These are phyloP conservation scores for Laterallus jamaicensis DNA, from an alignment of 2,113 vertebrate genomes.

Conservation along the genomic window DNA sequence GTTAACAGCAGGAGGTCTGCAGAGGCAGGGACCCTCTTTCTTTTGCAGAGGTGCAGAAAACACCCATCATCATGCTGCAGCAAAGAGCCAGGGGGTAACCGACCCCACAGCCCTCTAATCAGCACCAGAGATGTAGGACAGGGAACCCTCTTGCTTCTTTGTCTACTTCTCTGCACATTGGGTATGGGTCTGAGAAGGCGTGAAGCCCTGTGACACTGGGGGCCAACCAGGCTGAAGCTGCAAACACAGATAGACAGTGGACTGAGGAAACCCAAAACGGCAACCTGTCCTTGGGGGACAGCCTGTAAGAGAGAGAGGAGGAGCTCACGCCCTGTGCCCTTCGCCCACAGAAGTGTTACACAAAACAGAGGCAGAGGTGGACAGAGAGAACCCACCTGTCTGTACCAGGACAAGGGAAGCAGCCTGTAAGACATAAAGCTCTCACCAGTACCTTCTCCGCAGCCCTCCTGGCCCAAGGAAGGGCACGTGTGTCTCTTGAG, in stretches of 20 bases:
- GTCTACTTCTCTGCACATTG: not conserved
- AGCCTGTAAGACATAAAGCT: not conserved
- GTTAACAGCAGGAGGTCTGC: not conserved
- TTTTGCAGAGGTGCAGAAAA: not conserved
- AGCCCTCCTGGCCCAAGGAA: not conserved
- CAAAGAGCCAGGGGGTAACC: not conserved
- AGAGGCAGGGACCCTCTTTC: not conserved
- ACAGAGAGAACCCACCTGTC: not conserved
- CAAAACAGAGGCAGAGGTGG: not conserved
- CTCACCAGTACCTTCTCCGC: constrained; percentile 52
- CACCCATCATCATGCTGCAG: not conserved
- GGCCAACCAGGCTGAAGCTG: not conserved
- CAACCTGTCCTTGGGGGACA: not conserved
- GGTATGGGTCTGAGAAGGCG: fast-evolving
- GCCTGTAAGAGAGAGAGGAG: not conserved
- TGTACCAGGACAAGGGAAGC: not conserved
- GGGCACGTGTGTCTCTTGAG: not conserved
- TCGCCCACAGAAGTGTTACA: not conserved
- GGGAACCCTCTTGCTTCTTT: not conserved
- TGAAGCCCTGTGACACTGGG: not conserved
- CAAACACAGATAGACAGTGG: not conserved
- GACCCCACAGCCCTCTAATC: not conserved
- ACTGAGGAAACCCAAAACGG: not conserved
- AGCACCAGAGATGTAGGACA: not conserved
- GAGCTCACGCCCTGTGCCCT: not conserved